These are phyloP conservation scores for Hydrophis major DNA, from an alignment of 2,797 vertebrate species.

Conservation along the genomic window DNA sequence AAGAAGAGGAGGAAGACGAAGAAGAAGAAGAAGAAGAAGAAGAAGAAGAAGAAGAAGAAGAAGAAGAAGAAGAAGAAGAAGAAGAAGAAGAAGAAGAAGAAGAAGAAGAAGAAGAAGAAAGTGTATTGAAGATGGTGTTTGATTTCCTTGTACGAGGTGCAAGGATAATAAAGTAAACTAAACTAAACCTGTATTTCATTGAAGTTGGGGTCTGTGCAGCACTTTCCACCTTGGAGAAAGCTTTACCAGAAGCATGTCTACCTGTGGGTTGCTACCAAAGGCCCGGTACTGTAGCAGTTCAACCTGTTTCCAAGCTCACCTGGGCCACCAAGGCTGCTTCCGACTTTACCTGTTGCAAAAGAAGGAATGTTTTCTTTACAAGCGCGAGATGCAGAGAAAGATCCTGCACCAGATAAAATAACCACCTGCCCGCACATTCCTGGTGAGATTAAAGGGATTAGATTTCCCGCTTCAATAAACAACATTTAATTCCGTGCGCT, in stretches of 20 bases:
- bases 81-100: no score
- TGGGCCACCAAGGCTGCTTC: background rate
- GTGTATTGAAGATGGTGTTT: no score
- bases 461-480: background rate
- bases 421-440: background rate
- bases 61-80: no score
- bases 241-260: rapidly evolving
- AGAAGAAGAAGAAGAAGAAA: no score
- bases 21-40: no score
- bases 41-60: no score
- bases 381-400: background rate
- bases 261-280: background rate
- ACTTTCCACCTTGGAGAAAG: background rate
- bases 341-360: background rate
- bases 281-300: background rate
- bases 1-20: no score
- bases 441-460: background rate
- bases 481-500: background rate
- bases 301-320: background rate
- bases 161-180: no score
- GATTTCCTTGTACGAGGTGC: no score
- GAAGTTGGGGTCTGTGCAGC: background rate
- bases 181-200: no score
- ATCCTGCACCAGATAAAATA: background rate
- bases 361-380: background rate